Evolutionary conservation across 1,140 invertebrate genomes (phyloP).

Genomic region (Andricus grossulariae): DNA sequence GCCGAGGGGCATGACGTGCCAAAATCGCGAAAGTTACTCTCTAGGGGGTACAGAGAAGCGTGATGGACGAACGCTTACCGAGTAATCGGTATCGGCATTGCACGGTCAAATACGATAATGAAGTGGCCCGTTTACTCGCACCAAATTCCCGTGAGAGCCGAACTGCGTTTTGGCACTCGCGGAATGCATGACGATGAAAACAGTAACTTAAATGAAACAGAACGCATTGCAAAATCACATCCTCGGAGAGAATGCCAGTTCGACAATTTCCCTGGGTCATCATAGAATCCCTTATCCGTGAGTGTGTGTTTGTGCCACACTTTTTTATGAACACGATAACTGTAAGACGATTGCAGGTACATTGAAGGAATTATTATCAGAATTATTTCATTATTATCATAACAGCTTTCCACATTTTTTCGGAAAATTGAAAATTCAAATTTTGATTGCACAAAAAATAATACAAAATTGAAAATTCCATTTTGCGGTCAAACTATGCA

Average conservation of each 20-base stretch:
- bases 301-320: no score
- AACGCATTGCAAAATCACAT: neutral
- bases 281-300: no score
- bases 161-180: slow-evolving; percentile 11
- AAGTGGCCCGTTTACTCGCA: slow-evolving; percentile 54
- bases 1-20: neutral
- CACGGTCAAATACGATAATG: slow-evolving; percentile 59
- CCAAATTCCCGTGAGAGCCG: neutral
- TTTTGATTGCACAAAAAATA: no score
- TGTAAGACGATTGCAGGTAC: no score
- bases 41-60: slow-evolving; percentile 26
- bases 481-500: no score
- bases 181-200: slow-evolving; percentile 30
- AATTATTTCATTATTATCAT: no score
- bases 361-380: no score
- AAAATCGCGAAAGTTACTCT: slow-evolving; percentile 11
- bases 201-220: slow-evolving; percentile 36
- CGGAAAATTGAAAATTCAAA: no score
- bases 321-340: no score
- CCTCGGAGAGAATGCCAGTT: neutral
- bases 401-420: no score
- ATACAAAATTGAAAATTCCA: no score
- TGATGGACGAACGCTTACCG: slow-evolving; percentile 42
- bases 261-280: neutral
- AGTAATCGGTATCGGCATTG: slow-evolving; percentile 34